phyloP scores from a whole-genome alignment of 2,113 vertebrate genomes.

The Lycocorax pyrrhopterus region DNA sequence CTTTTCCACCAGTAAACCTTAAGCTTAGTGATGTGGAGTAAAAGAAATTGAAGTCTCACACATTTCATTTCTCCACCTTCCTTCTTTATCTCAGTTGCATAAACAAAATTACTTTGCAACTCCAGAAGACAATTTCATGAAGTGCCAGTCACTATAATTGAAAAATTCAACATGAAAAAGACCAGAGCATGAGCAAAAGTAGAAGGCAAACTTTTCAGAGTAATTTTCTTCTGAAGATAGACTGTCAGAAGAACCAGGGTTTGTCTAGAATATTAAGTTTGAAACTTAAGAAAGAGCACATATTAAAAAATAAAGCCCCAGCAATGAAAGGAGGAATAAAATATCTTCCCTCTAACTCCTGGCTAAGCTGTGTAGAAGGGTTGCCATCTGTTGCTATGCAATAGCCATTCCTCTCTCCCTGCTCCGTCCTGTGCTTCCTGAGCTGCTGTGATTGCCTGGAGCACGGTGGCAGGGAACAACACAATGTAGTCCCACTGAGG shows the following conservation, averaged over 20 bases:
- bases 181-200: background rate
- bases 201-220: background rate
- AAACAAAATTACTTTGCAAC: background rate
- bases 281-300: background rate
- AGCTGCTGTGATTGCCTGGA: background rate
- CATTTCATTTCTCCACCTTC: background rate
- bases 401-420: background rate
- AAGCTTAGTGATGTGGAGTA: background rate
- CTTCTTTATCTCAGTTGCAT: background rate
- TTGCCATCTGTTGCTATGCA: background rate
- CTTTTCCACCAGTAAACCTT: background rate
- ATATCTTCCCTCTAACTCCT: background rate
- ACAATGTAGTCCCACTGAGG: background rate
- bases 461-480: background rate
- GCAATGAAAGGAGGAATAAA: background rate
- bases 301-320: background rate
- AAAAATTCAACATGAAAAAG: background rate
- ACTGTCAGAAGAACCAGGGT: background rate
- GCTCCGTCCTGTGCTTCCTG: background rate
- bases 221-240: background rate
- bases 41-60: constrained; percentile 1
- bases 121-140: constrained; percentile 17
- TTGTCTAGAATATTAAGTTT: background rate
- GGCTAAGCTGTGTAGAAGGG: background rate
- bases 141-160: background rate